Percentiles rank a stretch among this genome's conserved stretches.
Evolutionary conservation across 2,797 vertebrate species (phyloP).

Genomic region (Hypotaenidia philippensis): DNA sequence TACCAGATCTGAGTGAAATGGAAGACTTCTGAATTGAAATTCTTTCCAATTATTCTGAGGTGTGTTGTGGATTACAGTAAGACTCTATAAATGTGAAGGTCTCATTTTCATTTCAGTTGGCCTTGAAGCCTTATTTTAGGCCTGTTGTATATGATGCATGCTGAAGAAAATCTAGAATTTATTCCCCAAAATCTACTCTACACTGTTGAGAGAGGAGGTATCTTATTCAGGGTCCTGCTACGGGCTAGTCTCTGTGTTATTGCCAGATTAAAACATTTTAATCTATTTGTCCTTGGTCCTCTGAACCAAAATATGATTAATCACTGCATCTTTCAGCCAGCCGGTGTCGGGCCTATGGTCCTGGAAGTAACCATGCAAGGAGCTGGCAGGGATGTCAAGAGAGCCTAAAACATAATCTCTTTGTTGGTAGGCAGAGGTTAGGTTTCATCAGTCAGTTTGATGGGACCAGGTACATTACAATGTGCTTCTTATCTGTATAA

Average conservation of each 20-base stretch:
- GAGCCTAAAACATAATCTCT: neutral
- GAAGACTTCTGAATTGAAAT: neutral
- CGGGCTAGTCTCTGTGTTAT: neutral
- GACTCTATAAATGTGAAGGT: neutral
- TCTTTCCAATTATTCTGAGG: neutral
- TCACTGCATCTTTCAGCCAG: neutral
- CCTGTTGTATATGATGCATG: neutral
- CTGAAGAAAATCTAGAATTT: neutral
- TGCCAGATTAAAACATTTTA: slow-evolving; percentile 16
- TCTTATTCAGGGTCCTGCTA: neutral
- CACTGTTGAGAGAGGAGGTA: neutral
- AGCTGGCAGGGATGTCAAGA: neutral
- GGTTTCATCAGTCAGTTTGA: slow-evolving; percentile 34
- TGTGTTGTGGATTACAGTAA: neutral
- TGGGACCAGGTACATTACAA: neutral
- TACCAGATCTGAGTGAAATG: neutral
- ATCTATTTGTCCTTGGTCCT: neutral
- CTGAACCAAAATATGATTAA: neutral
- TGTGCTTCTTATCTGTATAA: slow-evolving; percentile 42
- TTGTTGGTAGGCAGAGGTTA: slow-evolving; percentile 21
- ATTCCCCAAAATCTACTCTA: neutral
- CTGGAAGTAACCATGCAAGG: neutral
- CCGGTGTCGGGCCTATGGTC: neutral
- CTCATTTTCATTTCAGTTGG: neutral
- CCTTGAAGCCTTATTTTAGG: neutral